Base-by-base conservation (phyloP, 2,888 invertebrate genomes). In the Schizotus pectinicornis region DNA sequence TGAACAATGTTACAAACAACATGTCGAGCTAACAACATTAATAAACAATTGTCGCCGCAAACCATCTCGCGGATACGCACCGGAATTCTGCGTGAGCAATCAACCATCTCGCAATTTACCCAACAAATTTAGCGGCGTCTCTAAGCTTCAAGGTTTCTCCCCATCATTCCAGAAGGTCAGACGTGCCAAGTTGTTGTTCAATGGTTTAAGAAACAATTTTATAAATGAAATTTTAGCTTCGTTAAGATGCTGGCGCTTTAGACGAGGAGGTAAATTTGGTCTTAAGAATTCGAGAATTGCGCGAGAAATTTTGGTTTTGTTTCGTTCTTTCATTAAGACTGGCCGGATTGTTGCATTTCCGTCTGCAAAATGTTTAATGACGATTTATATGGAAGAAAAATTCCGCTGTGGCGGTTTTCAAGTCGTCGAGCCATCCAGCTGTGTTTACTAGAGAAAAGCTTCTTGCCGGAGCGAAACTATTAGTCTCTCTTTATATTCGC, bases 401-500 rank as follows among this genome's bases (percentile, higher is more conserved):
- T 33, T 7, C 9, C 11, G 8, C 11, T 32, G 32, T 12, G 33
- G 13, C 33, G 43, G 12, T 43, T 30, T 43, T 43, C 43, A 43
- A 13, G 32, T 13, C 33, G 32, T 8, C 11, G 33, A 9, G 8
- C 7, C 13, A 9, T 7, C 41, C 41, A 41, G 30, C 32, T 11
- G n/a, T 43, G 32, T 43, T 43, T 43, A 32, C 43, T 31, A 1
- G 30, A 33, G 12, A 31, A 43, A 43, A 33, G 33, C 22, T 22
- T 12, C 43, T 43, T 7, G n/a, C 43, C 33, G 33, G 43, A 43
- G 32, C 12, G 56, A 65, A 61, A 63, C 58, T 62, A 65, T 65
- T 61, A 58, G 62, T 60, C 61, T 54, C 57, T 60, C 46, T 67
- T 64, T 63, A 58, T 57, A 63, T 57, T 53, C 55, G 49, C 48